These are phyloP conservation scores for Stegana nigrithorax DNA, from an alignment of 2,888 invertebrate species.

Conservation along the genomic window DNA sequence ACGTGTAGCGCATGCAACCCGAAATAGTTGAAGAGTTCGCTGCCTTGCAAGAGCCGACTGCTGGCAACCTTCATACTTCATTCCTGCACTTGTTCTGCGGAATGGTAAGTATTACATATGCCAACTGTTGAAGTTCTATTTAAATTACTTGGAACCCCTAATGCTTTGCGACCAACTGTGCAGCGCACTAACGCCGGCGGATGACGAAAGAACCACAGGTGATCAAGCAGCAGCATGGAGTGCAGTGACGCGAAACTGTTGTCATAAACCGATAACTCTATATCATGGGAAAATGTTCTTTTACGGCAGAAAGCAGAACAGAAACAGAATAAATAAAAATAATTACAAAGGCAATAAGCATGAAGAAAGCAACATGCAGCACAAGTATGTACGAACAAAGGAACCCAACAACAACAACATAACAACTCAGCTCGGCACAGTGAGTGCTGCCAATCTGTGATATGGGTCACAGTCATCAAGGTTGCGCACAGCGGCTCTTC, in stretches of 20 bases:
- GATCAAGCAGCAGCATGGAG: constrained; percentile 48
- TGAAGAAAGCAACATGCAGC: constrained; percentile 17
- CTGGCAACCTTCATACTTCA: too few relatives aligned
- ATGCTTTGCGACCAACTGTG: constrained; percentile 7
- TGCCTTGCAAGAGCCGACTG: too few relatives aligned
- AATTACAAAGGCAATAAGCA: constrained; percentile 7
- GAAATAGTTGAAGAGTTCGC: too few relatives aligned
- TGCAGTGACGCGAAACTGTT: constrained; percentile 64
- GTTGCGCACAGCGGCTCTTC: too few relatives aligned
- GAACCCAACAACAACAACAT: not conserved
- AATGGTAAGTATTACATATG: too few relatives aligned
- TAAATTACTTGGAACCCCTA: too few relatives aligned
- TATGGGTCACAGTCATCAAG: constrained; percentile 4
- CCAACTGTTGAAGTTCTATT: too few relatives aligned
- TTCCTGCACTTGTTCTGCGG: too few relatives aligned
- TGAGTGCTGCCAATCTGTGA: too few relatives aligned
- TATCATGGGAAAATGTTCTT: constrained; percentile 51
- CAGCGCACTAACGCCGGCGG: constrained; percentile 7
- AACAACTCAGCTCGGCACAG: too few relatives aligned
- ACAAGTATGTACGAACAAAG: too few relatives aligned
- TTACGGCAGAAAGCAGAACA: not conserved
- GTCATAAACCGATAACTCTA: constrained; percentile 51
- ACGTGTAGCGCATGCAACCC: too few relatives aligned
- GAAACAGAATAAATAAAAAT: constrained; percentile 8
- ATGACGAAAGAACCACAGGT: constrained; percentile 10